Evolutionary conservation across 35 echinoderm and acorn worm species (phyloP), one percentile per base, ranked within the genome.

Genomic region (Lytechinus pictus): DNA sequence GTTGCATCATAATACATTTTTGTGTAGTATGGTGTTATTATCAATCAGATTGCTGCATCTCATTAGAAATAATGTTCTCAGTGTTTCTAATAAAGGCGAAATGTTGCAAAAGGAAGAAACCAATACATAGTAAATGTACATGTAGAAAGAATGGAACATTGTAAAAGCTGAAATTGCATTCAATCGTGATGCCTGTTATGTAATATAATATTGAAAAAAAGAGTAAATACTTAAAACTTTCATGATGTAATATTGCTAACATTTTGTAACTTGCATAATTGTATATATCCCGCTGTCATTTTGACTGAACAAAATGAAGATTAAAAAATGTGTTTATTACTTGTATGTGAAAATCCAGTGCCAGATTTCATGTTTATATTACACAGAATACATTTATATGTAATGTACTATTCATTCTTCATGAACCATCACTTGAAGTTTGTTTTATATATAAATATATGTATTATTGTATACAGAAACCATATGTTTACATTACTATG

Each of bases 381-480:
- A 79, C 66, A 79, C 66, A 79, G 66, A 79, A 79, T 79, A 79
- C 66, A 79, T 79, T 79, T 79, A 79, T 79, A 79, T 24, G 16
- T 79, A 79, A 79, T 79, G 66, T 79, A 79, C 66, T 79, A 79
- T 79, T 79, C 66, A 79, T n/a, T 79, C 33, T 44, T 79, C 66
- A 6, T 79, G 66, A 79, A 79, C 21, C 66, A 71, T 79, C 66
- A 24, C 66, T 79, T 79, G 19, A 24, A 79, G 66, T 79, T 79
- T 79, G 66, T 79, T 79, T 79, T 79, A 79, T 79, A 79, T 79
- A 79, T 79, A 79, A 79, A 79, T 79, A 79, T 79, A 71, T 71
- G n/a, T 79, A 79, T 79, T 79, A 79, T 79, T 79, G 66, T 79
- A 79, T 79, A 79, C 66, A 79, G 66, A 79, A 79, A 79, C 66